Conservation (phyloP, 2,888 invertebrate species). For the Adelognathus sp. region DNA sequence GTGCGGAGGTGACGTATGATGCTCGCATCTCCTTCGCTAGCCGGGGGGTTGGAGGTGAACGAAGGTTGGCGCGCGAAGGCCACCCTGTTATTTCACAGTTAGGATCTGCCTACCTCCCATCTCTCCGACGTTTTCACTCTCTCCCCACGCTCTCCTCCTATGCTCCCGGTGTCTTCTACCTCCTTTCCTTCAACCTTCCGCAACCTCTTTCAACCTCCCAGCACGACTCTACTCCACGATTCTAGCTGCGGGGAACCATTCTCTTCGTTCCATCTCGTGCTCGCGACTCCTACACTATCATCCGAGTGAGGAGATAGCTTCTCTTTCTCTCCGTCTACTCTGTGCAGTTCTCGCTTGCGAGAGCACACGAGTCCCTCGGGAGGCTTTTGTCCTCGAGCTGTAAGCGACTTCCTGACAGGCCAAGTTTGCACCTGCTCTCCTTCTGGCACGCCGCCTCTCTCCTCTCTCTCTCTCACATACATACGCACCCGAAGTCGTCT, state of each 20-base stretch:
- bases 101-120: slow-evolving; percentile 72
- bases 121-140: neutral
- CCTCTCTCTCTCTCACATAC: slow-evolving; percentile 36
- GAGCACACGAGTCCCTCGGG: slow-evolving; percentile 78
- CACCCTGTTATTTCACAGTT: slow-evolving; percentile 80
- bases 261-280: slow-evolving; percentile 41
- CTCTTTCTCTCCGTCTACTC: no score
- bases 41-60: slow-evolving; percentile 42
- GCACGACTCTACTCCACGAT: slow-evolving; percentile 18
- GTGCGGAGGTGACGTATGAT: slow-evolving; percentile 78
- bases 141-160: neutral
- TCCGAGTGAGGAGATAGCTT: slow-evolving; percentile 20
- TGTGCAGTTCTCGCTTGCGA: slow-evolving; percentile 58
- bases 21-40: slow-evolving; percentile 66
- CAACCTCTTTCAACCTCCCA: neutral
- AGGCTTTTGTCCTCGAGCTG: slow-evolving; percentile 80
- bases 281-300: slow-evolving; percentile 32
- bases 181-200: slow-evolving; percentile 56
- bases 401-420: slow-evolving; percentile 81
- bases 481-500: slow-evolving; percentile 20
- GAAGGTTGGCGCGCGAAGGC: slow-evolving; percentile 71
- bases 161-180: slow-evolving; percentile 39
- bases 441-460: slow-evolving; percentile 65
- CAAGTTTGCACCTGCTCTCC: slow-evolving; percentile 81
- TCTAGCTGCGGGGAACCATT: slow-evolving; percentile 36